These are phyloP conservation scores for Trisateles emortualis DNA, from an alignment of 2,888 invertebrate species.

Conservation along the genomic window DNA sequence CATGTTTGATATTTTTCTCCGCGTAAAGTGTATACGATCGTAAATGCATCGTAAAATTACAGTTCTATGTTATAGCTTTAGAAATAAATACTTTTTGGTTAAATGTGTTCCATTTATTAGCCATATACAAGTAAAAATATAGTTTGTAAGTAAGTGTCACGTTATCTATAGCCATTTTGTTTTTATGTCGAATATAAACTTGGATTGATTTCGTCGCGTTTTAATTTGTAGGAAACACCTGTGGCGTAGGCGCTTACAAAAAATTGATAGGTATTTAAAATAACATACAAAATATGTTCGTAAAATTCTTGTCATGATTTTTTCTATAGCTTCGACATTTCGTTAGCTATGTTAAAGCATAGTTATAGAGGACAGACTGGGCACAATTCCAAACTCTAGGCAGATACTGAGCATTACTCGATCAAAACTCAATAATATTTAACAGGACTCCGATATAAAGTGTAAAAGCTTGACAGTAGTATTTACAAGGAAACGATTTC, in stretches of 20 bases:
- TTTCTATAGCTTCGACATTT: too few relatives aligned
- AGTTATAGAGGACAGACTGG: too few relatives aligned
- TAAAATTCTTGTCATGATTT: too few relatives aligned
- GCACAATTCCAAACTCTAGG: too few relatives aligned
- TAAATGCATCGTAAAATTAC: conserved; percentile 57
- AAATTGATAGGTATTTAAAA: not conserved
- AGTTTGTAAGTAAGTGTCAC: conserved; percentile 24
- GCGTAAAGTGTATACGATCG: conserved; percentile 32
- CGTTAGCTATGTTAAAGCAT: too few relatives aligned
- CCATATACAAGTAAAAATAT: conserved; percentile 19
- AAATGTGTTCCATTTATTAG: conserved; percentile 34
- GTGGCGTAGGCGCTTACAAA: not conserved
- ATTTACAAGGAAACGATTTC: too few relatives aligned
- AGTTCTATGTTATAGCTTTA: conserved; percentile 44
- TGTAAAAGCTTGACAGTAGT: too few relatives aligned
- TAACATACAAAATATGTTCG: not conserved
- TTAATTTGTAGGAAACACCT: not conserved
- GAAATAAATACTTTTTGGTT: conserved; percentile 42
- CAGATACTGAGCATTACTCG: too few relatives aligned
- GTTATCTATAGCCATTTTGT: conserved; percentile 24
- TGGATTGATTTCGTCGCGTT: not conserved
- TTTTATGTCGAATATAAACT: conserved; percentile 29
- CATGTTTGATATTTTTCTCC: conserved; percentile 31
- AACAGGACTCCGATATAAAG: too few relatives aligned
- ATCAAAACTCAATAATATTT: too few relatives aligned